Conservation (phyloP, 1,140 invertebrate species). For the Zaprionus africanus region DNA sequence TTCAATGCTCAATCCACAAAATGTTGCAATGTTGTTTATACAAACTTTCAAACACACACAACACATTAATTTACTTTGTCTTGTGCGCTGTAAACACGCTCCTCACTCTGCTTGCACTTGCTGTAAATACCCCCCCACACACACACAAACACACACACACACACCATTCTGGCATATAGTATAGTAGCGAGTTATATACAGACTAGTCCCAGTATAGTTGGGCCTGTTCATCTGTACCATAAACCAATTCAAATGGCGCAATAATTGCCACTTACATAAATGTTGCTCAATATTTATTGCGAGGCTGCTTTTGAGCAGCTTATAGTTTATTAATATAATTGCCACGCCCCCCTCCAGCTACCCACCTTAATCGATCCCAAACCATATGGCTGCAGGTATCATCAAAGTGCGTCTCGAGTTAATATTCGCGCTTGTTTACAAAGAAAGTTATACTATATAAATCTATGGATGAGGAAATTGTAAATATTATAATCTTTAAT, state of each 20-base stretch:
- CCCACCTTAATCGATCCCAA: neutral
- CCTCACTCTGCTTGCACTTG: slow-evolving; percentile 23
- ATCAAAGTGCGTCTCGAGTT: slow-evolving; percentile 29
- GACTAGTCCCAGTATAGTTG: neutral
- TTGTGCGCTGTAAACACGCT: slow-evolving; percentile 68
- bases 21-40: slow-evolving; percentile 69
- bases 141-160: neutral
- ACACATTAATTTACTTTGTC: slow-evolving; percentile 80
- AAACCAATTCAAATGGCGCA: slow-evolving; percentile 68
- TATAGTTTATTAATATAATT: slow-evolving; percentile 58
- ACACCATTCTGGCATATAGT: slow-evolving; percentile 5
- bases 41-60: slow-evolving; percentile 64
- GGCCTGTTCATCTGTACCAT: slow-evolving; percentile 45
- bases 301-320: slow-evolving; percentile 24
- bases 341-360: neutral
- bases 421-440: slow-evolving; percentile 13
- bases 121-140: slow-evolving; percentile 20
- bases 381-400: slow-evolving; percentile 6
- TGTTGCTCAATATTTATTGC: slow-evolving; percentile 71
- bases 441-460: slow-evolving; percentile 7
- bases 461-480: neutral
- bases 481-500: neutral
- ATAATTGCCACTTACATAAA: slow-evolving; percentile 76
- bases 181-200: slow-evolving; percentile 5
- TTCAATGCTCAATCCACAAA: slow-evolving; percentile 20